Evolutionary conservation across 2,888 invertebrate species (phyloP).

Genomic region (Harpalus rubripes): DNA sequence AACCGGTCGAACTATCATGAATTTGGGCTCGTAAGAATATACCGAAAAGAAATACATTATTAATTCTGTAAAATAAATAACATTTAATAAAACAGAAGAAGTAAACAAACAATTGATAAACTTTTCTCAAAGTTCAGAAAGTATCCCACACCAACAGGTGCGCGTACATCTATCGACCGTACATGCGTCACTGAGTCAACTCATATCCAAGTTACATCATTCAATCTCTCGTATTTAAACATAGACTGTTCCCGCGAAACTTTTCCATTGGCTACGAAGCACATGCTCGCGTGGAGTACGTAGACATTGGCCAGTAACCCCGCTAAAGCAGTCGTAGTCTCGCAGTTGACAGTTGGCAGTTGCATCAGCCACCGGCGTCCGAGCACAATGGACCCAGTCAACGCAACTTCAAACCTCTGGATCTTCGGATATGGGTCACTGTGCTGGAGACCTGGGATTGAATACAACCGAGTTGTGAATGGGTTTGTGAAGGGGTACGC

Average conservation of each 20-base stretch:
- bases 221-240: background rate
- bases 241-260: background rate
- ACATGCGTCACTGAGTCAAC: conserved; percentile 49
- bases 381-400: conserved; percentile 23
- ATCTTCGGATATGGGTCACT: conserved; percentile 97
- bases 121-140: background rate
- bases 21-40: no score
- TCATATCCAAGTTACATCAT: conserved; percentile 25
- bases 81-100: background rate
- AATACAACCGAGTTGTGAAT: conserved; percentile 87
- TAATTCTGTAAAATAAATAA: no score
- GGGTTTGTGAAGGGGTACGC: conserved; percentile 92
- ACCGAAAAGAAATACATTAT: no score
- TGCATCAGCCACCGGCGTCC: conserved; percentile 39
- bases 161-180: conserved; percentile 21
- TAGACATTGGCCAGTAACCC: conserved; percentile 31
- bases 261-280: background rate
- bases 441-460: conserved; percentile 97
- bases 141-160: conserved; percentile 31
- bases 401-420: conserved; percentile 81
- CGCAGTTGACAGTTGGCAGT: conserved; percentile 50
- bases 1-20: no score
- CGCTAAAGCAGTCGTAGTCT: conserved; percentile 13
- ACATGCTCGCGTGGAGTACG: conserved; percentile 3
- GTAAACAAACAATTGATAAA: background rate